phyloP scores from a whole-genome alignment of 2,888 invertebrate species.

The Drosophila multiciliata region DNA sequence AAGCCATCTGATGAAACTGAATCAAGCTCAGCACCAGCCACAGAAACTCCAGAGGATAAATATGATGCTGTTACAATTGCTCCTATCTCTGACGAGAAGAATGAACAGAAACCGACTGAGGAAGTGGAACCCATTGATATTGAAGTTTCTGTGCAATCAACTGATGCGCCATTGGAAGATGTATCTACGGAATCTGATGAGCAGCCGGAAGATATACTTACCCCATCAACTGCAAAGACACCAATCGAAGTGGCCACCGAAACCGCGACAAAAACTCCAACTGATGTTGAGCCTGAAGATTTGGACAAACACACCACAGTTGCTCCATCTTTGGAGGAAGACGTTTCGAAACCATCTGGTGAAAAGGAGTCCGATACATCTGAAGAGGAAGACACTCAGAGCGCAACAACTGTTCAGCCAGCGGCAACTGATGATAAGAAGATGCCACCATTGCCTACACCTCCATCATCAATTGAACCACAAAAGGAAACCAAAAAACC shows the following conservation, averaged over 20 bases:
- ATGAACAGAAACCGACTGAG: slow-evolving; percentile 3
- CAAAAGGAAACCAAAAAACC: slow-evolving; percentile 22
- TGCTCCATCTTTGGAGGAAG: slow-evolving; percentile 36
- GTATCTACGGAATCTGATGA: slow-evolving; percentile 56
- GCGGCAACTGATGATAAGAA: slow-evolving; percentile 15
- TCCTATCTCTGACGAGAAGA: slow-evolving; percentile 31
- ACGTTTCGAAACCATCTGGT: slow-evolving; percentile 28
- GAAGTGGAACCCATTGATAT: slow-evolving; percentile 35
- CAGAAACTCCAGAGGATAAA: slow-evolving; percentile 30
- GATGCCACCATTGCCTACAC: slow-evolving; percentile 20
- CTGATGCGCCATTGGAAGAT: slow-evolving; percentile 41
- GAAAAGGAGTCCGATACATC: slow-evolving; percentile 40
- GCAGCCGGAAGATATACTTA: slow-evolving; percentile 35
- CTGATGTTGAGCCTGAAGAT: slow-evolving; percentile 29
- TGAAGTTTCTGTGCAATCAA: slow-evolving; percentile 23
- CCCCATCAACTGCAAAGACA: slow-evolving; percentile 39
- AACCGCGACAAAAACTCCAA: slow-evolving; percentile 38
- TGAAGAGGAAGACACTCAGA: slow-evolving; percentile 25
- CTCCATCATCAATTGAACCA: slow-evolving; percentile 16
- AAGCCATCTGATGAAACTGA: slow-evolving; percentile 12
- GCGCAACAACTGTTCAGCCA: slow-evolving; percentile 43
- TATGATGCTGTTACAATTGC: slow-evolving; percentile 28
- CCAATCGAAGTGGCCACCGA: slow-evolving; percentile 42
- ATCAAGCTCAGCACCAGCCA: slow-evolving; percentile 28
- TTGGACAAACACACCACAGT: slow-evolving; percentile 45